Evolutionary conservation across 2,888 invertebrate genomes (phyloP).

Genomic region (Aplocera efformata): DNA sequence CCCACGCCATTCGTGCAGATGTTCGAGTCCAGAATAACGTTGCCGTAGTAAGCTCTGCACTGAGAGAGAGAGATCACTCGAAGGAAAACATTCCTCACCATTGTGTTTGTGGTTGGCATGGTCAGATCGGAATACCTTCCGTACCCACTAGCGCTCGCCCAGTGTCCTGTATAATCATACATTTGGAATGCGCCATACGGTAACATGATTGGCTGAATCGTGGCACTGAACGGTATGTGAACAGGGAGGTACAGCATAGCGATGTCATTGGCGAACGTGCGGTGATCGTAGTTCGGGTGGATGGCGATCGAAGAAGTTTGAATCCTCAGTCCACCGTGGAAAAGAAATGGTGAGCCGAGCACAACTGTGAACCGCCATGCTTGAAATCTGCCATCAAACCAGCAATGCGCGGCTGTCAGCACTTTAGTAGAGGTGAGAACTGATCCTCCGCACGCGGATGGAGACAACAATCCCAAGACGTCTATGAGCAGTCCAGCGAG

Average conservation of each 20-base stretch:
- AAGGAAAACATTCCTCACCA: conserved; percentile 52
- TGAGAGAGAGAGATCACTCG: conserved; percentile 45
- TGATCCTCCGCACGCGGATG: conserved; percentile 61
- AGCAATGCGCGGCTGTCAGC: conserved; percentile 66
- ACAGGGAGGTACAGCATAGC: conserved; percentile 53
- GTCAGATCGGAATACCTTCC: conserved; percentile 55
- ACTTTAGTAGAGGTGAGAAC: conserved; percentile 47
- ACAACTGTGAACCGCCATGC: conserved; percentile 57
- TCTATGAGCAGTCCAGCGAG: conserved; percentile 59
- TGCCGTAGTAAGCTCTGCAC: conserved; percentile 44
- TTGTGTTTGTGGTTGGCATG: conserved; percentile 47
- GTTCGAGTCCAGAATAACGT: conserved; percentile 48
- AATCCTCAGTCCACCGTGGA: conserved; percentile 55
- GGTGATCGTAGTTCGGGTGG: conserved; percentile 47
- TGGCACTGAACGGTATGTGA: conserved; percentile 37
- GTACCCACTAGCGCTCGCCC: conserved; percentile 53
- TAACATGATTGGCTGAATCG: conserved; percentile 46
- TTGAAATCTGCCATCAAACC: conserved; percentile 53
- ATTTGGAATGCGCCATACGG: conserved; percentile 39
- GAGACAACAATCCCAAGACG: conserved; percentile 40
- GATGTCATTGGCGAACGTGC: conserved; percentile 59
- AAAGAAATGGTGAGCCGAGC: conserved; percentile 53
- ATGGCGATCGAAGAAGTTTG: conserved; percentile 38
- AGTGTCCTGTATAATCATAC: conserved; percentile 41
- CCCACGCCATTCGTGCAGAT: conserved; percentile 59